Base-by-base conservation (phyloP, 2,888 invertebrate species). In the Ganaspis brasiliensis region DNA sequence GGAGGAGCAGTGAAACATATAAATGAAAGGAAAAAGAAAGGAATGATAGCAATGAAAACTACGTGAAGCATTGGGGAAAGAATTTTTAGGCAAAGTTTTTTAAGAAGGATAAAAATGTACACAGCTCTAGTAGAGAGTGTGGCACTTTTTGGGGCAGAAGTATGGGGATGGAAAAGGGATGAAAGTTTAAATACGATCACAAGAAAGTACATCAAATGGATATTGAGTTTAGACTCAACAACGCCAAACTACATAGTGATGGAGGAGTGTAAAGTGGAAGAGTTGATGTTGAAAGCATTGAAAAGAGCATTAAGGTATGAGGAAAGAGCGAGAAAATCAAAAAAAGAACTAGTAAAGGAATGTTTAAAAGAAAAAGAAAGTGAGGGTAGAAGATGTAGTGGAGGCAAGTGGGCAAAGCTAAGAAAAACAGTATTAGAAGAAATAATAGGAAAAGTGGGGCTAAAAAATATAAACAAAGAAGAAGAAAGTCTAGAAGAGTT, bases 161-260 rank as follows among this genome's bases (percentile, higher is more conserved):
- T 83, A 4, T 83, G 81, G 67, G 83, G 83, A 2, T 76, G 74
- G 75, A 52, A 55, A 14, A 37, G 26, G 49, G n/a, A 12, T 12
- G 24, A 14, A 12, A 12, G 49, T 8, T 31, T 72, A 63, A 59
- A 72, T 12, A 72, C 14, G 24, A 14, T 76, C 24, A 31, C 57
- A 8, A 61, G 21, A 49, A 59, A 72, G 52, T 61, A 52, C 63
- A 6, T 72, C 1, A 59, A 72, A 31, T 76, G 79, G 74, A 21
- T 76, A 2, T 16, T 76, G 35, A 57, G 67, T 0, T 3, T 78
- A 19, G 52, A 78, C 9, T 49, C 52, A 12, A 67, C 1, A 12
- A 75, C 75, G 19, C 72, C 61, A 21, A 72, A 73, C 37, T 73
- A 67, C 26, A 72, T 75, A 37, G 35, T 78, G n/a, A 10, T 52